A percentile compares a stretch with the other conserved stretches of the same genome.
Conservation (phyloP, 2,797 vertebrate genomes). For the Tangara arthus region DNA sequence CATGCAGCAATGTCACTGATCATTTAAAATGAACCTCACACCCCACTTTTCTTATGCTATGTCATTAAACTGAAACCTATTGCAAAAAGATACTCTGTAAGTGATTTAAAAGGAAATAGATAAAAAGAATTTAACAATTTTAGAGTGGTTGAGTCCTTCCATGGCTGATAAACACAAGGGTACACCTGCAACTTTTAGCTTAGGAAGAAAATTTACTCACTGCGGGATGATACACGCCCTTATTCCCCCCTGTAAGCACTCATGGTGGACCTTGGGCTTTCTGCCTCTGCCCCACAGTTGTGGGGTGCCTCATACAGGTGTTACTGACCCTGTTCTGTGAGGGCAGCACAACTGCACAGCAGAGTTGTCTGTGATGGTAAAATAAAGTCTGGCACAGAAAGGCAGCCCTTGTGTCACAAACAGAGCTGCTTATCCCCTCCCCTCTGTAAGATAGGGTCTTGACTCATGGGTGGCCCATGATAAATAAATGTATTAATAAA, state of each 20-base stretch:
- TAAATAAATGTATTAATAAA: background rate
- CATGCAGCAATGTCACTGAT: background rate
- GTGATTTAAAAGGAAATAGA: background rate
- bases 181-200: background rate
- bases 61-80: background rate
- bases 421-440: background rate
- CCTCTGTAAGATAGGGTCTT: background rate
- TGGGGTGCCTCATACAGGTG: background rate
- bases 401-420: background rate
- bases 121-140: background rate
- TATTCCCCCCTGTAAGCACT: background rate
- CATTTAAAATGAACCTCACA: background rate
- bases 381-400: background rate
- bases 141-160: background rate
- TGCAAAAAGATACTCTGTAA: background rate
- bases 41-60: background rate
- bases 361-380: background rate
- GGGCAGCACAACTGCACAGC: background rate
- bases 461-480: background rate
- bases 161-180: background rate
- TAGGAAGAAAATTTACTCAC: background rate
- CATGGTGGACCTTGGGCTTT: background rate
- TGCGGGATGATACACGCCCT: background rate
- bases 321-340: background rate
- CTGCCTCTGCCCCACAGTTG: background rate